Evolutionary conservation across 2,888 invertebrate species (phyloP).

Genomic region (Bimastos eiseni): DNA sequence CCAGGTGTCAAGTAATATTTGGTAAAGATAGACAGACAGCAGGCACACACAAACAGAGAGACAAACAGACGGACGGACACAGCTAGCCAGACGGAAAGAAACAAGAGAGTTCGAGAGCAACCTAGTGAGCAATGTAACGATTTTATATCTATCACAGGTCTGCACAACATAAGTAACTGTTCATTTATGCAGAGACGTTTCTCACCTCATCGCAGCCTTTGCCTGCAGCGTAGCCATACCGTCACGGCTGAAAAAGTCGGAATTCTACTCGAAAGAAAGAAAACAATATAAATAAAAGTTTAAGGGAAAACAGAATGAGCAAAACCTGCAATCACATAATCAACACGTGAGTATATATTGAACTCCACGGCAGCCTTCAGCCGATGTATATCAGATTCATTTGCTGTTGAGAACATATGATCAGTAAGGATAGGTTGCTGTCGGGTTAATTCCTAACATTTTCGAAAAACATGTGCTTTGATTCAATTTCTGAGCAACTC

Average conservation of each 20-base stretch:
- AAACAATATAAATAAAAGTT: slow-evolving; percentile 15
- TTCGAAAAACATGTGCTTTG: no score
- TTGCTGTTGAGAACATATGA: background rate
- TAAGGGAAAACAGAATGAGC: background rate
- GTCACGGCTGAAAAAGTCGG: background rate
- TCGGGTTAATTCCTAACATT: no score
- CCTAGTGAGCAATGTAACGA: background rate
- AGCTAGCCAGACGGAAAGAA: background rate
- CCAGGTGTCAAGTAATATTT: background rate
- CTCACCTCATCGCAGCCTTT: background rate
- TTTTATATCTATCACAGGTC: background rate
- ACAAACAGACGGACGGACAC: background rate
- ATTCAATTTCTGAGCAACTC: background rate
- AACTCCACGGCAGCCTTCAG: background rate
- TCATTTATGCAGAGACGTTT: background rate
- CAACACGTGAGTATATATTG: background rate
- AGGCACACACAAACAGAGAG: background rate
- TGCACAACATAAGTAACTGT: background rate
- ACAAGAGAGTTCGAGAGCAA: no score
- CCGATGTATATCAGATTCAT: background rate
- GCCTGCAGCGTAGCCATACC: slow-evolving; percentile 1
- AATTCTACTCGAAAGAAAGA: background rate
- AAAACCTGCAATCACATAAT: background rate
- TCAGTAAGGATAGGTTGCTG: background rate
- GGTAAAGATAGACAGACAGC: background rate